Percentiles rank a stretch among this genome's conserved stretches.
These are phyloP conservation scores for Sebastes hubbsi DNA, from an alignment of 2,797 vertebrate genomes.

Conservation along the genomic window DNA sequence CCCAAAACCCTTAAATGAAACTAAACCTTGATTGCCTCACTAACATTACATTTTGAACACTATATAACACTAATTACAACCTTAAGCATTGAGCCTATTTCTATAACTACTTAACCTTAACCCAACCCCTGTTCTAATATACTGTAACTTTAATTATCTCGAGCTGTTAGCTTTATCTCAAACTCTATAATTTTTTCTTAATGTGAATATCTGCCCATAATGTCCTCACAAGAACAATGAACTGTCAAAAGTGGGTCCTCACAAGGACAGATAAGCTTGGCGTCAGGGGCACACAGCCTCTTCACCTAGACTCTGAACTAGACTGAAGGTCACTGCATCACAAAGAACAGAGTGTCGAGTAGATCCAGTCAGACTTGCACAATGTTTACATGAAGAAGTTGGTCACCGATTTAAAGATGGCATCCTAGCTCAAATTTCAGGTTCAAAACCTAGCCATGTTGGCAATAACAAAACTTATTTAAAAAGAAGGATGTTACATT, in stretches of 20 bases:
- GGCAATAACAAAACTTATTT: not conserved
- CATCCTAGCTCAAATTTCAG: not conserved
- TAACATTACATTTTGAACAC: not conserved
- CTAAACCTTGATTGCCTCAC: not conserved
- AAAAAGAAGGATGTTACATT: not conserved
- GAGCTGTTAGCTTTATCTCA: not conserved
- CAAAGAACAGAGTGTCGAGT: not conserved
- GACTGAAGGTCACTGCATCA: slow-evolving; percentile 33
- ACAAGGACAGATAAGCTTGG: not conserved
- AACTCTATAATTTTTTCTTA: not conserved
- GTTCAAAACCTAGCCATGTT: not conserved
- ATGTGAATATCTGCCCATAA: not conserved
- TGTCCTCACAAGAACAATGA: not conserved
- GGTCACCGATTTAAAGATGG: not conserved
- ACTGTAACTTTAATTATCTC: not conserved
- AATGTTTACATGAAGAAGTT: not conserved
- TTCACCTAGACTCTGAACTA: not conserved
- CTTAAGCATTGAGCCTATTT: not conserved
- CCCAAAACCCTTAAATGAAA: not conserved
- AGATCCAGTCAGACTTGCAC: not conserved
- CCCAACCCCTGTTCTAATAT: not conserved
- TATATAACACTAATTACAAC: not conserved
- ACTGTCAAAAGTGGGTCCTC: slow-evolving; percentile 1
- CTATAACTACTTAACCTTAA: not conserved
- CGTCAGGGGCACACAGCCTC: not conserved